A percentile compares a stretch with the other conserved stretches of the same genome.
phyloP scores from a whole-genome alignment of 53 echinoderm and acorn worm genomes.

The Echinarachnius parma region DNA sequence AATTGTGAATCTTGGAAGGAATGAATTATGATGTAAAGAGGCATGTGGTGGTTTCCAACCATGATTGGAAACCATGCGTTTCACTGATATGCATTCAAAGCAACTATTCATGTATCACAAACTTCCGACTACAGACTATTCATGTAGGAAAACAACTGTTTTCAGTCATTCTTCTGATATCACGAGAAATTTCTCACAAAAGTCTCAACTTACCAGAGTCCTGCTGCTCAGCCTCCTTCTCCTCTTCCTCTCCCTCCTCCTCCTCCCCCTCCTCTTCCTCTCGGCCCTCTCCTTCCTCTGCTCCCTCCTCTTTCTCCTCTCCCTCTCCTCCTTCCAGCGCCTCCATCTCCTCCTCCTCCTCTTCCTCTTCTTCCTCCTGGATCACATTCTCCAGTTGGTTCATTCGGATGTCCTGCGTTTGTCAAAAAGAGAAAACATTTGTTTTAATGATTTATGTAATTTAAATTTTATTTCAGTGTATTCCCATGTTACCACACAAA shows the following conservation, averaged over 20 bases:
- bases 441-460: too few species aligned
- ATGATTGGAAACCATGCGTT: too few species aligned
- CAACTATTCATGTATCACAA: too few species aligned
- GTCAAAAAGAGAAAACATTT: too few species aligned
- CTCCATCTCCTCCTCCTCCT: conserved; percentile 41
- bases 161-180: neutral
- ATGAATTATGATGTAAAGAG: too few species aligned
- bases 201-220: conserved; percentile 27
- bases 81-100: too few species aligned
- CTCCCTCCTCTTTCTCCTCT: conserved; percentile 52
- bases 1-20: too few species aligned
- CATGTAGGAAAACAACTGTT: neutral
- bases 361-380: conserved; percentile 94
- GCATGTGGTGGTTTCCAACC: too few species aligned
- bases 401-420: conserved; percentile 80
- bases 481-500: too few species aligned
- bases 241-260: conserved; percentile 58
- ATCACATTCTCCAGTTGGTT: conserved; percentile 84
- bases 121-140: too few species aligned
- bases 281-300: conserved; percentile 37
- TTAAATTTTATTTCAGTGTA: too few species aligned
- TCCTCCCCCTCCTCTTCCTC: conserved; percentile 62
- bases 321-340: conserved; percentile 35
- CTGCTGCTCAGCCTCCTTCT: conserved; percentile 45
- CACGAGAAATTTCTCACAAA: neutral